Evolutionary conservation across 1,140 invertebrate genomes (phyloP), one percentile per base, ranked within the genome.

Genomic region (Batillaria attramentaria): DNA sequence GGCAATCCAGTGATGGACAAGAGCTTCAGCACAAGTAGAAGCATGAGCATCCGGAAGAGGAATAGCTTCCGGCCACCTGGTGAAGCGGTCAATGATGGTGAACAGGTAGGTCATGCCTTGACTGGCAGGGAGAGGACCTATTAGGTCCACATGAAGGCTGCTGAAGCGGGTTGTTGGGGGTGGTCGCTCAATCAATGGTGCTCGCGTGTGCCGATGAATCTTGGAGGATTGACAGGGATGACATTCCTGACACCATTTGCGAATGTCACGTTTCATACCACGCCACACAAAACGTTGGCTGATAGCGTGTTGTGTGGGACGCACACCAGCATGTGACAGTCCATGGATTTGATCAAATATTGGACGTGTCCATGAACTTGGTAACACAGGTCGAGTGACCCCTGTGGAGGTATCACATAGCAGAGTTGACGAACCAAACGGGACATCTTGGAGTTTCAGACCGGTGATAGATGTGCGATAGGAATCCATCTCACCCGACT

Each of bases 81-180:
- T 78, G 57, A 81, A 81, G 20, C 68, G 10, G 87, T 85, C 60
- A 24, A 77, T 65, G 35, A 73, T 74, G 0, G 92, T 93, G 1
- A 93, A 81, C 20, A 83, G 79, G 77, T 92, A 92, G 24, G 39
- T 54, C 60, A 78, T 87, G 20, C 84, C 89, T 10, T 87, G 31
- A 0, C 84, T 84, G 5, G 75, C 74, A 35, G 91, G 90, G 2
- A 93, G 70, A 0, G 90, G 92, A 0, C 91, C 90, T 10, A 93
- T 84, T 1, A 93, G 85, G 83, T 93, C 92, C 0, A 93, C 80
- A 81, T 93, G 90, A 1, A 93, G 81, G 74, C 92, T 89, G 1
- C 83, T 54, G 72, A 93, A 80, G 10, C 72, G 39, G 6, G n/a
- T 33, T 31, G 74, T 54, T 75, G 72, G 78, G n/a, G 57, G 57